Evolutionary conservation across 2,113 vertebrate species (phyloP), one percentile per base, ranked within the genome.

Genomic region (Sprattus sprattus): DNA sequence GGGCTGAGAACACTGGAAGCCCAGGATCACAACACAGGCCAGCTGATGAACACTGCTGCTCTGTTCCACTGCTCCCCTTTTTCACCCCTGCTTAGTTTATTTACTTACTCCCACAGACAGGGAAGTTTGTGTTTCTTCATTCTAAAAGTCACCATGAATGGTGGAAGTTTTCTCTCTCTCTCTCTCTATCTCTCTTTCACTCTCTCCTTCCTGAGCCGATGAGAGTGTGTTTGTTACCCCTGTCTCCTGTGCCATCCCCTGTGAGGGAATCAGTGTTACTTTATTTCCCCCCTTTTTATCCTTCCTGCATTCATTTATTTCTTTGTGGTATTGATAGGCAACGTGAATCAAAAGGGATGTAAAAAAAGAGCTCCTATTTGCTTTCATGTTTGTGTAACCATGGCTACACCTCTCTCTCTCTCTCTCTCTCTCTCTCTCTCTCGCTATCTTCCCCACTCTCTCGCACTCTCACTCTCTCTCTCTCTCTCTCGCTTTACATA

Each of bases 331-430:
- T 88, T 89, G 83, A 92, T 89, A 90, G 92, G 89, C 91, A 89
- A 85, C 67, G 91, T 90, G 87, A 93, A 93, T 94, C 88, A 91
- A 88, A 92, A 91, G 84, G 90, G 89, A 87, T 89, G 91, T 90
- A 92, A 94, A 93, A 91, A 91, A 91, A 88, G 25, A 71, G 89
- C 89, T 86, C 71, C 81, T 83, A 82, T 84, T 86, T 88, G 92
- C 94, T 94, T 95, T 95, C 93, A 95, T 94, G 92, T 95, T 93
- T 93, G 92, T 32, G 94, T 94, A 92, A 94, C 94, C 94, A 95
- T 94, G 92, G 94, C 87, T 92, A 95, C 94, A 46, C 89, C 91
- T 88, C 90, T 46, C 46, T 84, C 83, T 83, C 82, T 87, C 75
- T 47, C 84, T 47, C 49, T 50, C 13, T 54, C 64, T 89, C 90